Percentiles rank a stretch among this genome's conserved stretches.
Conservation (phyloP, 2,113 vertebrate species). For the Tragelaphus strepsiceros region DNA sequence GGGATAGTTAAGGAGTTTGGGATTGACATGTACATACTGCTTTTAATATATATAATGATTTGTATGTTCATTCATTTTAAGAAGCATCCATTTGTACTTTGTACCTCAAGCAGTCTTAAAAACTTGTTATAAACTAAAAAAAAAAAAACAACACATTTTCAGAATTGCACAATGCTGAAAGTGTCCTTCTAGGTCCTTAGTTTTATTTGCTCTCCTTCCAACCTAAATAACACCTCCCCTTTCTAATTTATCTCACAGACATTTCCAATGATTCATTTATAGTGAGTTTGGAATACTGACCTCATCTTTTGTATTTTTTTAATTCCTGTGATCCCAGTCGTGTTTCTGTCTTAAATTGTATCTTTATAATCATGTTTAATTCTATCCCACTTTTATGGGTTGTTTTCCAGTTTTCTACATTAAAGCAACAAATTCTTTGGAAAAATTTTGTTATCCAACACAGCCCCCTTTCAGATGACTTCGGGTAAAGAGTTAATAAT, state of each 20-base stretch:
- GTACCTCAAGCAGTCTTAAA: neutral
- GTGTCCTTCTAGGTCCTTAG: neutral
- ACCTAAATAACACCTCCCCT: neutral
- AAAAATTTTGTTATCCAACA: neutral
- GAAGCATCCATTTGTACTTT: neutral
- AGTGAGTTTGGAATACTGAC: neutral
- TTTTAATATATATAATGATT: neutral
- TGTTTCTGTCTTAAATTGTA: constrained; percentile 16
- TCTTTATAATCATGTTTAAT: neutral
- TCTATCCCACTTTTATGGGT: neutral
- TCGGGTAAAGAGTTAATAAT: constrained; percentile 2
- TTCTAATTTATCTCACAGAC: neutral
- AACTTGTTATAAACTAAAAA: neutral
- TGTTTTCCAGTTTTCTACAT: neutral
- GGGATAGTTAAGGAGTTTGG: neutral
- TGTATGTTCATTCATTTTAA: neutral
- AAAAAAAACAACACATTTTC: neutral
- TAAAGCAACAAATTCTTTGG: neutral
- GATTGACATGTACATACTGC: neutral
- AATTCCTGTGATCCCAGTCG: neutral
- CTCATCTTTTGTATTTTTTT: neutral
- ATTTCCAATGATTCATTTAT: neutral
- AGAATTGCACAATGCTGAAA: neutral
- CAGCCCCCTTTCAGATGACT: neutral
- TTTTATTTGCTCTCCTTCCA: constrained; percentile 4